Conservation (phyloP, 1,140 invertebrate genomes). For the Drosophila erecta region DNA sequence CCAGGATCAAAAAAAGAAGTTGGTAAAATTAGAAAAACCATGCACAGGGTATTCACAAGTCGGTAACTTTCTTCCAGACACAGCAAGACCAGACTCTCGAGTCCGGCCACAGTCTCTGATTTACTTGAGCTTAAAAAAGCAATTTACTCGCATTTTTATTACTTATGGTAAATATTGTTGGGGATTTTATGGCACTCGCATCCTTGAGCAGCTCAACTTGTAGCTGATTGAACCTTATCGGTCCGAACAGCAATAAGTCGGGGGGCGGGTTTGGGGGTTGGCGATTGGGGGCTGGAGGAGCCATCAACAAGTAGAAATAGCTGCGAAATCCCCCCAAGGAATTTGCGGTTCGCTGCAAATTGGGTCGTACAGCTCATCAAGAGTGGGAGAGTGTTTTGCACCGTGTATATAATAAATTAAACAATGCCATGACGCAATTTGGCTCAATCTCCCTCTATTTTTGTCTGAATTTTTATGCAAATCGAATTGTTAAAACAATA, state of each 20-base stretch:
- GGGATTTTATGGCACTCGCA: conserved; percentile 64
- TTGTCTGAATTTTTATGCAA: conserved; percentile 48
- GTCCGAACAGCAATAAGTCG: conserved; percentile 17
- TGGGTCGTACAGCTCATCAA: conserved; percentile 25
- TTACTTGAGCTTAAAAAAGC: conserved; percentile 68
- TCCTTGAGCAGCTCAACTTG: conserved; percentile 62
- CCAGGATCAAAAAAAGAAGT: not conserved
- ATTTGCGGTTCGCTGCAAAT: conserved; percentile 38
- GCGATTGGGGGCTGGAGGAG: not conserved
- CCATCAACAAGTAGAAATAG: conserved; percentile 45
- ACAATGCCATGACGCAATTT: conserved; percentile 57
- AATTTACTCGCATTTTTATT: conserved; percentile 74
- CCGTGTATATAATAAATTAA: conserved; percentile 37
- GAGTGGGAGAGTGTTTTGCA: conserved; percentile 34
- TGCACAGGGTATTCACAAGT: conserved; percentile 7
- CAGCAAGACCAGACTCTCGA: conserved; percentile 21
- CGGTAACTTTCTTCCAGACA: not conserved
- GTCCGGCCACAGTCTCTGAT: conserved; percentile 38
- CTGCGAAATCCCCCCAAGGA: conserved; percentile 34
- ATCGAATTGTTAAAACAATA: conserved; percentile 69
- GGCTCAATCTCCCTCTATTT: conserved; percentile 38
- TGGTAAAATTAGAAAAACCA: not conserved
- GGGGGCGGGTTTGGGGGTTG: not conserved
- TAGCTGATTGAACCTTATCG: conserved; percentile 52
- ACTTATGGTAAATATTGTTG: conserved; percentile 70